A percentile compares a stretch with the other conserved stretches of the same genome.
phyloP scores from a whole-genome alignment of 2,797 vertebrate genomes.

The Cyprinodon diabolis region DNA sequence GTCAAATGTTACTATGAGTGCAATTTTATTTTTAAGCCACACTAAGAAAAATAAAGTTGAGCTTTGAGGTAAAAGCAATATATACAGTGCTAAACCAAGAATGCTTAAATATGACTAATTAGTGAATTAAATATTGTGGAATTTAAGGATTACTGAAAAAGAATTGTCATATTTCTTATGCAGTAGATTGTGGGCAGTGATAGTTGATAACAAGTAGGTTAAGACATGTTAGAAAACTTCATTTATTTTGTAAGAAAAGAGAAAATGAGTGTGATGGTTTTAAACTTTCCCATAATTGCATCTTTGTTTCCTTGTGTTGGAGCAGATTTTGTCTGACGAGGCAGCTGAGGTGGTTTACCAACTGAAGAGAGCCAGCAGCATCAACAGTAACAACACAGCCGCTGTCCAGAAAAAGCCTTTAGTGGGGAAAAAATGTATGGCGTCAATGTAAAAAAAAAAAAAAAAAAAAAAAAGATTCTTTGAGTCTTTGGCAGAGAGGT shows the following conservation, averaged over 20 bases:
- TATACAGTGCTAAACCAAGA: neutral
- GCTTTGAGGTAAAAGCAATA: neutral
- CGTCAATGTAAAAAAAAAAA: constrained; percentile 13
- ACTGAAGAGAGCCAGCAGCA: constrained; percentile 78
- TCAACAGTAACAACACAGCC: neutral
- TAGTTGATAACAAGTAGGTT: neutral
- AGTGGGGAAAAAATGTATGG: constrained; percentile 16
- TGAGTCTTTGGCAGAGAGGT: neutral
- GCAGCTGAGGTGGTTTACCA: constrained; percentile 79
- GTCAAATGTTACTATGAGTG: no score
- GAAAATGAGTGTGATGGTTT: neutral
- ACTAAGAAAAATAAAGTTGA: neutral
- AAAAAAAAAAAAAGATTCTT: neutral
- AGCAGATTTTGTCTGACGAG: constrained; percentile 77
- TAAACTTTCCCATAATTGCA: neutral
- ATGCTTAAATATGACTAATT: neutral
- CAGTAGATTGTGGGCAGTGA: neutral
- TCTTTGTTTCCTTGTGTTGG: neutral
- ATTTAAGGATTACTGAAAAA: neutral
- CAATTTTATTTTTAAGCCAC: neutral
- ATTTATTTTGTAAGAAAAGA: neutral
- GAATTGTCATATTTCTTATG: neutral
- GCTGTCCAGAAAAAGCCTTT: neutral
- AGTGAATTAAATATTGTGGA: neutral
- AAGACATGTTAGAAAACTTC: neutral